These are phyloP conservation scores for Patella caerulea DNA, from an alignment of 2,888 invertebrate species.

Conservation along the genomic window DNA sequence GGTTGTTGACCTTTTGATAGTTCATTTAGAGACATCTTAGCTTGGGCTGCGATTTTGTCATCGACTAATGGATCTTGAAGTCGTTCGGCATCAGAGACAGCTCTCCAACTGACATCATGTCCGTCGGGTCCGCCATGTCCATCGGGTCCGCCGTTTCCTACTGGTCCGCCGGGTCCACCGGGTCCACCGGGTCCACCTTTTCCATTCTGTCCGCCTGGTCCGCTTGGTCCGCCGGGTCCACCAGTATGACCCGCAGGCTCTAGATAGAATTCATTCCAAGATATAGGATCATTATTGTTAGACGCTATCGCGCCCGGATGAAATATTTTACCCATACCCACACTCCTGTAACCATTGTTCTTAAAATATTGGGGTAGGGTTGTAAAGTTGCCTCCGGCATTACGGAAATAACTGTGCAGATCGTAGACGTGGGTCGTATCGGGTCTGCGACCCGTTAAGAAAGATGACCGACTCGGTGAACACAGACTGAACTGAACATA, in stretches of 20 bases:
- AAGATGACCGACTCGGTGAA: slow-evolving; percentile 28
- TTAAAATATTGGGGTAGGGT: slow-evolving; percentile 46
- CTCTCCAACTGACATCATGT: slow-evolving; percentile 13
- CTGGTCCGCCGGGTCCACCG: too few species aligned
- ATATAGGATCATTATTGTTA: slow-evolving; percentile 6
- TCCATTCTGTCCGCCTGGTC: too few species aligned
- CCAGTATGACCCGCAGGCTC: too few species aligned
- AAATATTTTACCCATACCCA: slow-evolving; percentile 38
- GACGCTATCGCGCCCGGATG: slow-evolving; percentile 20
- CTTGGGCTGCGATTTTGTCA: slow-evolving; percentile 29
- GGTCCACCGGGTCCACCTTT: too few species aligned
- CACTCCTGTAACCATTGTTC: slow-evolving; percentile 33
- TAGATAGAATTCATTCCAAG: slow-evolving; percentile 7
- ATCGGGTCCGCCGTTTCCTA: too few species aligned
- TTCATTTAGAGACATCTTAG: slow-evolving; percentile 27
- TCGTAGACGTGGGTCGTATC: slow-evolving; percentile 23
- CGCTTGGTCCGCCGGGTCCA: too few species aligned
- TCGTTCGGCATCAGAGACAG: too few species aligned
- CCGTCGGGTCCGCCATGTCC: too few species aligned
- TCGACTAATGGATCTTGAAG: slow-evolving; percentile 36
- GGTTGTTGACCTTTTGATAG: slow-evolving; percentile 30
- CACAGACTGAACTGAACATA: slow-evolving; percentile 31
- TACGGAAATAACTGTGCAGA: slow-evolving; percentile 34
- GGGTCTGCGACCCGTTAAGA: not conserved
- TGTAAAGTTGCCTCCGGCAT: slow-evolving; percentile 39